Conservation (phyloP, 1,140 invertebrate genomes). For the Laupala kohalensis region DNA sequence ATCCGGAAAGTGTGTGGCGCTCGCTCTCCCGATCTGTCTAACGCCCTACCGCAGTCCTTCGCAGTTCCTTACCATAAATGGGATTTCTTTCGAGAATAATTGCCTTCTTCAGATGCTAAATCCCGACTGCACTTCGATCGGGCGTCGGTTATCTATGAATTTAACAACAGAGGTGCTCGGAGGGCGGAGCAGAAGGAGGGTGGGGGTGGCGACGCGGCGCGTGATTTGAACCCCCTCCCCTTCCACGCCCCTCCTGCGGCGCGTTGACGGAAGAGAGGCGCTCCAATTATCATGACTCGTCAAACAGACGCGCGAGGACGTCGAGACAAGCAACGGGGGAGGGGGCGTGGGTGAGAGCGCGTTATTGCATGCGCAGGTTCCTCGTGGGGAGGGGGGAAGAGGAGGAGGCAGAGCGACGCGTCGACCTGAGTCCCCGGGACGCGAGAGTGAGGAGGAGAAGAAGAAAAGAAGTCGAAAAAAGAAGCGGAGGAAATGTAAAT, state of each 20-base stretch:
- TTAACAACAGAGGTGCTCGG: neutral
- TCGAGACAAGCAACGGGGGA: conserved; percentile 11
- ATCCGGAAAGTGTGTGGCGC: conserved; percentile 9
- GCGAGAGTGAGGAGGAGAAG: neutral
- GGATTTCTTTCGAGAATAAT: conserved; percentile 8
- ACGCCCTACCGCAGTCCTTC: neutral
- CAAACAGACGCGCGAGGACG: conserved; percentile 21
- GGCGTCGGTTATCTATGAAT: neutral
- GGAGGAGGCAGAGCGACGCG: conserved; percentile 22
- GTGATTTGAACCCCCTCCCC: neutral
- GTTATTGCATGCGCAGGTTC: conserved; percentile 7
- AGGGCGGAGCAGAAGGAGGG: neutral
- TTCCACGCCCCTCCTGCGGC: neutral
- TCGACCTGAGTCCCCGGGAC: conserved; percentile 7
- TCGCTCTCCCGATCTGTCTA: neutral
- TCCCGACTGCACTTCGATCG: neutral
- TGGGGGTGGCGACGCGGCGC: neutral
- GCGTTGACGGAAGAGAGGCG: conserved; percentile 9
- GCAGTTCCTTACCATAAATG: conserved; percentile 4
- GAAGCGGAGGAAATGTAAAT: conserved; percentile 34
- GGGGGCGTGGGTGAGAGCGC: neutral
- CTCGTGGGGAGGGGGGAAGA: conserved; percentile 6
- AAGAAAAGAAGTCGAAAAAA: conserved; percentile 9
- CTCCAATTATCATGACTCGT: conserved; percentile 25
- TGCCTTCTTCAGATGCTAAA: conserved; percentile 4